phyloP scores from a whole-genome alignment of 2,888 invertebrate species.

The Tipula lateralis region DNA sequence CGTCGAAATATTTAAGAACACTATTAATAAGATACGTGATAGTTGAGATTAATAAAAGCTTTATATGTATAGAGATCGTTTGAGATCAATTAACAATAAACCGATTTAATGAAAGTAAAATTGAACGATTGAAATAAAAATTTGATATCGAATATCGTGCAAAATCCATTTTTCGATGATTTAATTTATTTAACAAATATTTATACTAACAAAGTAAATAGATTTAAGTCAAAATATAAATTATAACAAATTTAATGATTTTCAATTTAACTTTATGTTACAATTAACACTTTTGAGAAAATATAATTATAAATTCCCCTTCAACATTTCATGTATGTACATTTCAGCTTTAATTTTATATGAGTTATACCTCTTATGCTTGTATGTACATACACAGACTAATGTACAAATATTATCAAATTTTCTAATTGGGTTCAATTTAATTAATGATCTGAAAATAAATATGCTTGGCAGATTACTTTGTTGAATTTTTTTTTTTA shows the following conservation, averaged over 20 bases:
- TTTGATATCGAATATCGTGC: not conserved
- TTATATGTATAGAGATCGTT: not conserved
- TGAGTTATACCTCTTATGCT: not conserved
- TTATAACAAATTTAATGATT: not conserved
- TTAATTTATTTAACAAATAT: not conserved
- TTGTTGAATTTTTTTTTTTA: not conserved
- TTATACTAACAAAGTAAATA: not conserved
- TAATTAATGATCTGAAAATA: not conserved
- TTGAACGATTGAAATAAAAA: not conserved
- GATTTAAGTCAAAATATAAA: constrained; percentile 1
- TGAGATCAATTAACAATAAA: not conserved
- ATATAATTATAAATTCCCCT: not conserved
- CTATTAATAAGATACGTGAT: not conserved
- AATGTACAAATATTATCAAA: not conserved
- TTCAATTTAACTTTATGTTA: not conserved
- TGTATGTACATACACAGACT: too few species aligned
- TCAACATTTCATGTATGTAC: not conserved
- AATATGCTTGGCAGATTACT: not conserved
- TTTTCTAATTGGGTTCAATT: not conserved
- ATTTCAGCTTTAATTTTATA: not conserved
- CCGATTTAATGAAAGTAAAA: not conserved
- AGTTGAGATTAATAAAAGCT: not conserved
- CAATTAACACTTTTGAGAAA: not conserved
- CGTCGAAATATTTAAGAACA: not conserved
- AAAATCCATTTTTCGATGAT: not conserved